Conservation (phyloP, 23 tunicate species). For the Corella eumyota region DNA sequence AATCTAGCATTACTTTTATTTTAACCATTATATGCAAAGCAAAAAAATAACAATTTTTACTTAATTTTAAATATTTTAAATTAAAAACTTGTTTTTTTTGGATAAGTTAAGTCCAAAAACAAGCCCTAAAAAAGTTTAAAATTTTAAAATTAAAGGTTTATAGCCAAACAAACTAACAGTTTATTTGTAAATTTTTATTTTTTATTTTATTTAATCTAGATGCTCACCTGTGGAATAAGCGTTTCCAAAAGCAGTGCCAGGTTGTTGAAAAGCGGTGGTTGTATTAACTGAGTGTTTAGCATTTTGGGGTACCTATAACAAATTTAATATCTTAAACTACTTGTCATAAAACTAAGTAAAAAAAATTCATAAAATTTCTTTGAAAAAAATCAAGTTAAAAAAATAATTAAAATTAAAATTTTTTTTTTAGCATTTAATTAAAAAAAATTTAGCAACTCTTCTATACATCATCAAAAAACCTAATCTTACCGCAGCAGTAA, state of each 20-base stretch:
- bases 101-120: no score
- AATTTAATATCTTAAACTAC: not conserved
- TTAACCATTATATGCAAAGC: no score
- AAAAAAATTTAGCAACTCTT: not conserved
- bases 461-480: not conserved
- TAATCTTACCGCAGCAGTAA: conserved; percentile 64
- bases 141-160: no score
- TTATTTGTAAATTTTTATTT: no score
- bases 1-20: no score
- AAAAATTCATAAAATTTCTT: not conserved
- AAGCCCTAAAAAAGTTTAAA: no score
- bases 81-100: no score
- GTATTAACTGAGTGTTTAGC: conserved; percentile 71
- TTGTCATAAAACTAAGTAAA: not conserved
- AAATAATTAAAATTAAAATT: not conserved
- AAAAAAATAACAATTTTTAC: no score
- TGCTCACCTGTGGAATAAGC: conserved; percentile 50
- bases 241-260: conserved; percentile 56
- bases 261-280: conserved; percentile 74
- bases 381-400: not conserved
- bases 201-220: no score
- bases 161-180: no score
- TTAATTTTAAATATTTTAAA: no score
- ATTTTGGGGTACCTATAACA: conserved; percentile 60
- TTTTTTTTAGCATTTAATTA: not conserved